Evolutionary conservation across 2,888 invertebrate species (phyloP).

Genomic region (Isoperla grammatica): DNA sequence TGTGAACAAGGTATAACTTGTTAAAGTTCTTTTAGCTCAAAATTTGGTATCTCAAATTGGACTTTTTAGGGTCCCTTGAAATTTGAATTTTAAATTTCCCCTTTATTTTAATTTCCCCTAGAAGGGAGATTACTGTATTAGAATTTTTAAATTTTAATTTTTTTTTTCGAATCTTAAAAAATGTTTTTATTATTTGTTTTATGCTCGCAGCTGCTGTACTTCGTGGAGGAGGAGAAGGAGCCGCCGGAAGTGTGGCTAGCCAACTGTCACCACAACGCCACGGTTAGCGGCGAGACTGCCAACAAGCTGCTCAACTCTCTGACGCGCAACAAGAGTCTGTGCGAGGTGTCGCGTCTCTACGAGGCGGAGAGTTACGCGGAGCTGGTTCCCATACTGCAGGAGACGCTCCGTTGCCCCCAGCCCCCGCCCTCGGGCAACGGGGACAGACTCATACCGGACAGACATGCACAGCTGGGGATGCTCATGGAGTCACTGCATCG

Average conservation of each 20-base stretch:
- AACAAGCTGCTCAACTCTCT: conserved; percentile 48
- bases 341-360: conserved; percentile 61
- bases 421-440: no score
- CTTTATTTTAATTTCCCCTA: no score
- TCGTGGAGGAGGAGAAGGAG: not conserved
- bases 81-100: no score
- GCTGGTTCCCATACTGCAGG: conserved; percentile 59
- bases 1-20: no score
- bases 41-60: no score
- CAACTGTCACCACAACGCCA: conserved; percentile 50
- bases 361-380: conserved; percentile 59
- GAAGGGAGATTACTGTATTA: no score
- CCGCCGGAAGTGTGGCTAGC: conserved; percentile 41
- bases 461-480: conserved; percentile 49
- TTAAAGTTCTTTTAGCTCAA: no score
- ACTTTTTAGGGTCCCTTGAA: no score
- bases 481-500: conserved; percentile 63
- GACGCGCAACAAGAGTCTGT: conserved; percentile 51
- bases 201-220: conserved; percentile 3
- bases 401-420: conserved; percentile 56
- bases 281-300: conserved; percentile 45
- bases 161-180: no score
- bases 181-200: no score
- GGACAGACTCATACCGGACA: conserved; percentile 35
- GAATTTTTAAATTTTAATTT: no score